Base-by-base conservation (phyloP, 2,113 vertebrate genomes). In the Cercocebus atys region DNA sequence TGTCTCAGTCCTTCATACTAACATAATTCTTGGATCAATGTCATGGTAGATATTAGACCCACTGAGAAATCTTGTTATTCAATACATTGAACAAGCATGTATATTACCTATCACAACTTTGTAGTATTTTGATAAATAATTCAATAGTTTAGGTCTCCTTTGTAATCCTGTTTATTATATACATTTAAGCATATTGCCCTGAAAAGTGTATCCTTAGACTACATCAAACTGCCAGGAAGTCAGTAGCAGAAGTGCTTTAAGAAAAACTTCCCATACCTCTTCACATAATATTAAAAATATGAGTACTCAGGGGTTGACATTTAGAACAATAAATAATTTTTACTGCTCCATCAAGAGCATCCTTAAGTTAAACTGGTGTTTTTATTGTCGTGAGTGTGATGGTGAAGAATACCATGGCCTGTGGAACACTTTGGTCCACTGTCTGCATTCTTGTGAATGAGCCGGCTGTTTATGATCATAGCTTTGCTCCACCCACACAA, bases 41-140 rank as follows among this genome's bases (percentile, higher is more conserved):
- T 47, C 64, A n/a, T 38, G 27, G 43, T 90, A 78, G 23, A 50
- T 30, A 32, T 35, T 93, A 86, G 83, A 91, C 25, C 25, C 50
- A 78, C 11, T 76, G 73, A 89, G 64, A 95, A 90, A 88, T 76
- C 47, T 94, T 81, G 7, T 40, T 75, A 73, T 85, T 92, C n/a
- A 92, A 17, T 66, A 66, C 23, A 45, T 78, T 64, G 76, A 70
- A 35, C 6, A 52, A 43, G 13, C 55, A 78, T 27, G 18, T 47
- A 5, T 47, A 76, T 70, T 90, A 80, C 38, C 45, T 87, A 64
- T 75, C 75, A 80, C 16, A 80, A 20, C 12, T 14, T 61, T 90
- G 84, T 40, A 57, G 25, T 78, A 18, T 76, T 87, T 89, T 90
- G 17, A 12, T 59, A 82, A 55, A 45, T 78, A 85, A 84, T 89